Evolutionary conservation across 2,797 vertebrate genomes (phyloP).

Genomic region (Semaprochilodus insignis): DNA sequence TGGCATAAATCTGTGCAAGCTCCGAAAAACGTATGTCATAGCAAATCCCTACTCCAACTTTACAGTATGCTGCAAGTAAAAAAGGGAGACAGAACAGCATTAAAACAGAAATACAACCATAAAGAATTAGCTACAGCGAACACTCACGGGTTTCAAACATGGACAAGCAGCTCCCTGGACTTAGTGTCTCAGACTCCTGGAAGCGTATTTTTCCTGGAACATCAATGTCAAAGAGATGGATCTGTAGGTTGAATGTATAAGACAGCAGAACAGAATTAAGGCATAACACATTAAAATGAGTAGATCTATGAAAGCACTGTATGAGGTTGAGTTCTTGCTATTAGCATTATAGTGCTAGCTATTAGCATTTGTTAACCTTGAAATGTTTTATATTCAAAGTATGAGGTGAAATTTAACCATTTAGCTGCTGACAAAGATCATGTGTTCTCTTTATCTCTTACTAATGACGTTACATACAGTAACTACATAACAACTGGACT

Average conservation of each 20-base stretch:
- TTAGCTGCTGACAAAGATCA: too few species aligned
- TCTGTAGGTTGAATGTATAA: constrained; percentile 71
- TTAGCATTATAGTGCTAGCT: too few species aligned
- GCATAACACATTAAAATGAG: background rate
- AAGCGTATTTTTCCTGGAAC: constrained; percentile 95
- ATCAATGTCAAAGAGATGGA: constrained; percentile 96
- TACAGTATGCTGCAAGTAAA: constrained; percentile 88
- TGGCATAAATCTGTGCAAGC: constrained; percentile 92
- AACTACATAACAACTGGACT: too few species aligned
- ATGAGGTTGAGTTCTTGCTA: too few species aligned
- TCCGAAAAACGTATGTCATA: constrained; percentile 97
- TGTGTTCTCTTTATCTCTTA: too few species aligned
- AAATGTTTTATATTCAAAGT: too few species aligned
- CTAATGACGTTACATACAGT: too few species aligned
- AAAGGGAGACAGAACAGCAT: background rate
- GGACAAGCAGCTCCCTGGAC: constrained; percentile 87
- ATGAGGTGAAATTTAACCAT: too few species aligned
- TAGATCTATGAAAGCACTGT: background rate
- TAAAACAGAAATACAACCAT: background rate
- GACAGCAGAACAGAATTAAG: background rate
- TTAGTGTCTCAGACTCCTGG: constrained; percentile 94
- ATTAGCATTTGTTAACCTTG: too few species aligned
- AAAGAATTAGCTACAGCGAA: background rate
- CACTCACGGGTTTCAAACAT: constrained; percentile 92
- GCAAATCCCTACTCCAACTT: constrained; percentile 97